Base-by-base conservation (phyloP, 2,113 vertebrate genomes). In the Corythornis vintsioides region DNA sequence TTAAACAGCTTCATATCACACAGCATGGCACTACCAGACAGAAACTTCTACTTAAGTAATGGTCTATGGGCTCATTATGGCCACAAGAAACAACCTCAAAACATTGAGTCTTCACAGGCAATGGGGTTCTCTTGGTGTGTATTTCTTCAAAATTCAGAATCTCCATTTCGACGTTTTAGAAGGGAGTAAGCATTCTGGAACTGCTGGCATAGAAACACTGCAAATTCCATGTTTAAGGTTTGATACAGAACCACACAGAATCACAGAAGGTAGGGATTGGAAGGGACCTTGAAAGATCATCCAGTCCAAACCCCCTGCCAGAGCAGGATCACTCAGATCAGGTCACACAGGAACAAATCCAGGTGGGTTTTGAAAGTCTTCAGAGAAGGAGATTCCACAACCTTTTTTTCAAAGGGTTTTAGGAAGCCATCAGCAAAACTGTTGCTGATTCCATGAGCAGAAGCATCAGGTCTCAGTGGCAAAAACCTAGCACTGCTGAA, bases 61-160 rank as follows among this genome's bases (percentile, higher is more conserved):
- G n/a, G 65, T 29, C 67, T 71, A 52, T 57, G 61, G n/a, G 56
- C 24, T 47, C 38, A 9, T 26, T 52, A 55, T 28, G 48, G 38
- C 20, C 33, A 65, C 33, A 65, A 80, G 45, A 53, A 75, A 71
- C 1, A 59, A 11, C 18, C 17, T 59, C 69, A 56, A 66, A 72
- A 76, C 15, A 65, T 1, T 18, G 10, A 43, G 25, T 70, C 22
- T 47, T 38, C 20, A 67, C 53, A 81, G 26, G 33, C 59, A 64
- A 42, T 0, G 1, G 22, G 47, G 29, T 55, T 77, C 21, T 70
- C 20, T 56, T 55, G 8, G 5, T 35, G 80, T 0, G 1, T 31
- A 61, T 63, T 90, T 56, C 42, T 73, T 80, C 29, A 72, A 72
- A 59, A 83, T 80, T 45, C 26, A 83, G 61, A 88, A 59, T 6